These are phyloP conservation scores for Rhabdornis inornatus DNA, from an alignment of 2,113 vertebrate species.

Conservation along the genomic window DNA sequence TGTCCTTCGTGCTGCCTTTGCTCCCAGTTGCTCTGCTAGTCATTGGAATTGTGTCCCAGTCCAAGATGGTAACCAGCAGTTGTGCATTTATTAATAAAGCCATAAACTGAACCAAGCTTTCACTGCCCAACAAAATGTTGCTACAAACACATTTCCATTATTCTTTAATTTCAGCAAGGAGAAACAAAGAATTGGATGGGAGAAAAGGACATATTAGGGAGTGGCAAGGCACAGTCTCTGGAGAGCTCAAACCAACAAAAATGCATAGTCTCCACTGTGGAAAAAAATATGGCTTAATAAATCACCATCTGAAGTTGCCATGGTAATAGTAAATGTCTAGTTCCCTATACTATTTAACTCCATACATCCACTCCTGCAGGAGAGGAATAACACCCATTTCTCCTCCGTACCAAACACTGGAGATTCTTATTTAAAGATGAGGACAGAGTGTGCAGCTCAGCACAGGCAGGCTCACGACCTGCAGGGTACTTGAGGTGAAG, in stretches of 20 bases:
- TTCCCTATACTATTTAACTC: conserved; percentile 81
- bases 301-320: conserved; percentile 82
- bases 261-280: conserved; percentile 54
- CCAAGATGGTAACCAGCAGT: not conserved
- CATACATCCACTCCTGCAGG: conserved; percentile 68
- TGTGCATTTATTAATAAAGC: not conserved
- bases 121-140: not conserved
- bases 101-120: not conserved
- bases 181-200: not conserved
- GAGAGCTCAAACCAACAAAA: conserved; percentile 41
- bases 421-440: not conserved
- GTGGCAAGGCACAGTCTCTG: not conserved
- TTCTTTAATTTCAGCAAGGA: not conserved
- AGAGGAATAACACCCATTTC: conserved; percentile 37
- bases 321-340: conserved; percentile 75
- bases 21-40: not conserved
- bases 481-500: conserved; percentile 32
- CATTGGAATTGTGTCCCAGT: not conserved
- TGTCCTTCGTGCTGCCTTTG: not conserved
- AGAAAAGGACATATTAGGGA: not conserved
- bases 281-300: conserved; percentile 80
- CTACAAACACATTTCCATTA: not conserved
- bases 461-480: not conserved
- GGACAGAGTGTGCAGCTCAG: conserved; percentile 36
- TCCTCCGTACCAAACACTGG: not conserved